phyloP scores from a whole-genome alignment of 2,797 vertebrate species.

The Benthosema pterotum region DNA sequence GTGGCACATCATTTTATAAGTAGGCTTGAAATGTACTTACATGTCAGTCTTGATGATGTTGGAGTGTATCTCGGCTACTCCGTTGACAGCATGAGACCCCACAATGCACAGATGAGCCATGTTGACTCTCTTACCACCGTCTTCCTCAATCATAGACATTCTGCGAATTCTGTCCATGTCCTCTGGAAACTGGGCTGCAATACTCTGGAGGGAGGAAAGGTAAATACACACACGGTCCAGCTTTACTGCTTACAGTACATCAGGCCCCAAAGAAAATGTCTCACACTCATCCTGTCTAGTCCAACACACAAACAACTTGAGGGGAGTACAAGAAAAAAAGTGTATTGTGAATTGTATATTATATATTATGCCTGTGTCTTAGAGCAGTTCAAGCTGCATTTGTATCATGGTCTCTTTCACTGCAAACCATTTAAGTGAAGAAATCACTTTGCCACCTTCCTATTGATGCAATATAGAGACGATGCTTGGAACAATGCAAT shows the following conservation, averaged over 20 bases:
- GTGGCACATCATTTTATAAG: too few species aligned
- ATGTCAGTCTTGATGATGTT: constrained; percentile 90
- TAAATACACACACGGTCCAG: constrained; percentile 1
- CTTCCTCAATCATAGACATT: constrained; percentile 96
- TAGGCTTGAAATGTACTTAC: constrained; percentile 71
- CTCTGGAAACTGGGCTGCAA: constrained; percentile 81
- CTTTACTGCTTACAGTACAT: too few species aligned
- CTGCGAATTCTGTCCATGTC: constrained; percentile 85
- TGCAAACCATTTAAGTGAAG: neutral
- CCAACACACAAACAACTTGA: too few species aligned
- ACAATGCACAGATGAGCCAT: constrained; percentile 98
- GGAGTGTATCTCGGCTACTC: constrained; percentile 95
- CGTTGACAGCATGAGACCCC: constrained; percentile 94
- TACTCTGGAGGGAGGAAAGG: constrained; percentile 69
- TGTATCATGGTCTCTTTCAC: neutral
- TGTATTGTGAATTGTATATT: too few species aligned
- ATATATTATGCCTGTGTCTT: too few species aligned
- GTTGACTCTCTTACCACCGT: constrained; percentile 91
- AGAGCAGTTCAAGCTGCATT: neutral
- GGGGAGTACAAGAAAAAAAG: too few species aligned
- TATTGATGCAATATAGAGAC: neutral
- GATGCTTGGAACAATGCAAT: neutral
- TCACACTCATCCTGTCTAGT: too few species aligned
- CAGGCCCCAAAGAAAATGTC: too few species aligned
- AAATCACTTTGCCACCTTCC: neutral